These are phyloP conservation scores for Tyria jacobaeae DNA, from an alignment of 2,888 invertebrate genomes.

Conservation along the genomic window DNA sequence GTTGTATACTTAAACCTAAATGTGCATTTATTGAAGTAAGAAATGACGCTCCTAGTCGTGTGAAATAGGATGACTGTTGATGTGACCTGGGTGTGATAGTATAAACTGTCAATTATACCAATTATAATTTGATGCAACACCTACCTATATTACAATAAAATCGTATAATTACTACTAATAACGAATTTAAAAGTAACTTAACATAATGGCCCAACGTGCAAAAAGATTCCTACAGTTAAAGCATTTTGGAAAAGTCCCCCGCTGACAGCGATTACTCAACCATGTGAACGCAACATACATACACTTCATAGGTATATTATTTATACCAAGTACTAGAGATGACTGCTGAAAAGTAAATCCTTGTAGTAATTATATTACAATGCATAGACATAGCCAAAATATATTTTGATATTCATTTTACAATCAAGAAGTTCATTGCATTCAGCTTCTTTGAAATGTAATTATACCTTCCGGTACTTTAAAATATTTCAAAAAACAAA, in stretches of 20 bases:
- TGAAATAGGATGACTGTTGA: conserved; percentile 74
- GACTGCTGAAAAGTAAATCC: conserved; percentile 68
- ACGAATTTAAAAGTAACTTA: conserved; percentile 25
- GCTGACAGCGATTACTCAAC: not conserved
- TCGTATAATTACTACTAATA: conserved; percentile 17
- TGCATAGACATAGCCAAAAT: conserved; percentile 38
- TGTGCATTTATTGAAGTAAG: conserved; percentile 69
- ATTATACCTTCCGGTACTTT: not conserved
- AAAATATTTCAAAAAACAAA: not conserved
- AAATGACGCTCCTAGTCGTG: conserved; percentile 65
- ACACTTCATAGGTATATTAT: conserved; percentile 33
- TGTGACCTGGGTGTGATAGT: conserved; percentile 85
- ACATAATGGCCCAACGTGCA: conserved; percentile 42
- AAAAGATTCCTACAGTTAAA: conserved; percentile 18
- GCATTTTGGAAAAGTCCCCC: conserved; percentile 16
- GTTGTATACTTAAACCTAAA: conserved; percentile 61
- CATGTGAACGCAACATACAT: not conserved
- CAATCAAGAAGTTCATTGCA: conserved; percentile 38
- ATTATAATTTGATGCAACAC: conserved; percentile 72
- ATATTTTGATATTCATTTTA: conserved; percentile 36
- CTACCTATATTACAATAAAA: conserved; percentile 35
- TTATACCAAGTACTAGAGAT: conserved; percentile 51
- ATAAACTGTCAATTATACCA: conserved; percentile 71
- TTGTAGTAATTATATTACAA: conserved; percentile 44
- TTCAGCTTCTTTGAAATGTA: conserved; percentile 16